Evolutionary conservation across 2,888 invertebrate species (phyloP).

Genomic region (Eilema griseolum): DNA sequence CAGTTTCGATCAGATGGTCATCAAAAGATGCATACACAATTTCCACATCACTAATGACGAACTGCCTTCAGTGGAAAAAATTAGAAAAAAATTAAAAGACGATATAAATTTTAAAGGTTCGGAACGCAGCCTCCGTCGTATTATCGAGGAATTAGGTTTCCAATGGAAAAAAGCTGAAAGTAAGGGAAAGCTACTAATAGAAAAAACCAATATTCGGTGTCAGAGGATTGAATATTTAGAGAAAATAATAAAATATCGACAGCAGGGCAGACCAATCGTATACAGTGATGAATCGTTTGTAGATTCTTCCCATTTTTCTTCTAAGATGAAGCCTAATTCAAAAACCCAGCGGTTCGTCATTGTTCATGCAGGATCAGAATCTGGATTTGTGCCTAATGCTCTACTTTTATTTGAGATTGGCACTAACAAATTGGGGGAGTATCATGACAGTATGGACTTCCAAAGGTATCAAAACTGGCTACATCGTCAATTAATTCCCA

Average conservation of each 20-base stretch:
- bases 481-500: not conserved
- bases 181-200: not conserved
- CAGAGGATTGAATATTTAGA: not conserved
- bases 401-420: not conserved
- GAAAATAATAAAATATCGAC: not conserved
- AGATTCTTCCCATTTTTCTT: not conserved
- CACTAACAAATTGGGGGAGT: not conserved
- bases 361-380: not conserved
- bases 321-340: not conserved
- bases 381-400: constrained; percentile 8
- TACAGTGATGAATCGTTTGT: not conserved
- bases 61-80: not conserved
- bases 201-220: not conserved
- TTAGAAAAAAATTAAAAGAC: not conserved
- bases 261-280: not conserved
- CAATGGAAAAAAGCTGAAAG: constrained; percentile 5
- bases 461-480: not conserved
- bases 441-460: not conserved
- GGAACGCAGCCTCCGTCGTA: not conserved
- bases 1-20: not conserved
- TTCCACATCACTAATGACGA: not conserved
- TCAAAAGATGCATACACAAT: constrained; percentile 3
- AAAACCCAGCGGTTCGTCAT: not conserved
- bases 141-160: constrained; percentile 2
- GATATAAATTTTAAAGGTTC: constrained; percentile 8